Conservation (phyloP, 1,140 invertebrate genomes). For the Maniola jurtina region DNA sequence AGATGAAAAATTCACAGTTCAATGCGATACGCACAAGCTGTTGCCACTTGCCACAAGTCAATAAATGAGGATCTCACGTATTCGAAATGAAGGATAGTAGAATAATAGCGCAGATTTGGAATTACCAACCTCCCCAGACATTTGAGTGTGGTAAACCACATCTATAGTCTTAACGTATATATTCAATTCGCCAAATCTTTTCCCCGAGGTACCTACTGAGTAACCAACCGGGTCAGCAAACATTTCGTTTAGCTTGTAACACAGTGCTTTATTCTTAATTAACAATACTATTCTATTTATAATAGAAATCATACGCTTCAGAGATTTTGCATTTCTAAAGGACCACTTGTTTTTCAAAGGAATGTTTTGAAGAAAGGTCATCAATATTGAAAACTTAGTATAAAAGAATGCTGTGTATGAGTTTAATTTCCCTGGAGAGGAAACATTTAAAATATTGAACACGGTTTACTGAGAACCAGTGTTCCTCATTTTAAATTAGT, state of each 20-base stretch:
- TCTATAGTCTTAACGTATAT: constrained; percentile 44
- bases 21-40: too few relatives aligned
- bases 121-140: constrained; percentile 41
- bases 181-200: constrained; percentile 48
- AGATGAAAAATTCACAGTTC: too few relatives aligned
- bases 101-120: constrained; percentile 50
- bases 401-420: constrained; percentile 41
- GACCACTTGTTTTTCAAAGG: not conserved
- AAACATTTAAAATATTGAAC: constrained; percentile 52
- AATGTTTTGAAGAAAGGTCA: not conserved
- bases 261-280: not conserved
- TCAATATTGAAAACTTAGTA: constrained; percentile 2
- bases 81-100: constrained; percentile 42
- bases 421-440: constrained; percentile 51
- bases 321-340: not conserved
- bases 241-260: constrained; percentile 9
- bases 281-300: not conserved
- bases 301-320: not conserved
- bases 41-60: too few relatives aligned
- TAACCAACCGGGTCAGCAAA: constrained; percentile 20
- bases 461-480: not conserved
- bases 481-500: not conserved
- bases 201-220: constrained; percentile 22
- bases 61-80: constrained; percentile 50
- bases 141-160: constrained; percentile 44